Evolutionary conservation across 2,888 invertebrate species (phyloP), one percentile per base, ranked within the genome.

Genomic region (Latrodectus elegans): DNA sequence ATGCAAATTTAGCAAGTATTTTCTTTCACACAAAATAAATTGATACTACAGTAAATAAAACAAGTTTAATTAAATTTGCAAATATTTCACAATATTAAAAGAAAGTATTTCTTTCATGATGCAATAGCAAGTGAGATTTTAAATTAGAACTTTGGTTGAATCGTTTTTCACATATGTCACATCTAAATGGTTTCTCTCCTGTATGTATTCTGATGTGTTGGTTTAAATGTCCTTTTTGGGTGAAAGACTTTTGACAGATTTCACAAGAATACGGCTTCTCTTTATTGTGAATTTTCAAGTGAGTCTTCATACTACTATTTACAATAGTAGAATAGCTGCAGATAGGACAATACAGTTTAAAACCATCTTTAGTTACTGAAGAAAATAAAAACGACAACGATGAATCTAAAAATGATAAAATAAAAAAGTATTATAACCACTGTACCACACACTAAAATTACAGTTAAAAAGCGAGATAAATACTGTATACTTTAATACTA

Each of bases 181-280:
- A 60, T 60, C 6, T 60, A 60, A 15, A 60, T 15, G 60, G 60
- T 60, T 60, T 60, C 60, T 60, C 60, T 60, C 60, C 60, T 60
- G 22, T 70, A 52, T 73, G 72, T n/a, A 53, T 17, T 11, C 51
- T 8, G 72, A 17, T n/a, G 60, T 75, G 75, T 17, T 55, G 51
- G 0, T 22, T 53, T 22, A 73, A 52, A 22, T 73, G 52, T 52
- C 72, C 53, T 52, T 73, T 52, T 1, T 73, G 72, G 6, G 53
- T 52, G 72, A 73, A 73, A n/a, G 72, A 73, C 17, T 73, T 73
- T 11, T 17, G 17, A 14, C 72, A 73, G 6, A 73, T 17, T 10
- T 53, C 22, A 52, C 72, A 73, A 1, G 10, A 10, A 52, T 52
- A 73, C 12, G 22, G 72, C 9, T 52, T 51, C 52, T 73, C 72